A percentile compares a stretch with the other conserved stretches of the same genome.
Conservation (phyloP, 2,797 vertebrate species). For the Morelia viridis region DNA sequence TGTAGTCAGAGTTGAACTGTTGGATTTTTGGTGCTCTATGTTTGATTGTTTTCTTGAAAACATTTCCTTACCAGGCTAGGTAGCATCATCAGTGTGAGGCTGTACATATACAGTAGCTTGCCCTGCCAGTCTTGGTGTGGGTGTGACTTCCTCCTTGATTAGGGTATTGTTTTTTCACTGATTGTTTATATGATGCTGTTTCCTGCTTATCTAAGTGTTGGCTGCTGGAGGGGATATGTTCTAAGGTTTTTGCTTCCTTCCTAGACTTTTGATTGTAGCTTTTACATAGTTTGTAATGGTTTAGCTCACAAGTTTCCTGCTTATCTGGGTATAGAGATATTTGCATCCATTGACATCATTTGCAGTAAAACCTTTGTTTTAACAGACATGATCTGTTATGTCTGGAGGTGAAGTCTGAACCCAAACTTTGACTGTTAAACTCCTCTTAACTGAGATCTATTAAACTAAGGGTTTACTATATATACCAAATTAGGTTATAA, state of each 20-base stretch:
- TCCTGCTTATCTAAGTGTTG: not conserved
- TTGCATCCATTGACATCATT: not conserved
- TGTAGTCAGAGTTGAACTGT: not conserved
- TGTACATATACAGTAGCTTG: not conserved
- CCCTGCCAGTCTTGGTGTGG: not conserved
- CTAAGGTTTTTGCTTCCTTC: not conserved
- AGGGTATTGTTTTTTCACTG: not conserved
- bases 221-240: not conserved
- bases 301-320: not conserved
- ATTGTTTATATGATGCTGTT: not conserved
- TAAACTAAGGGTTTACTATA: not conserved
- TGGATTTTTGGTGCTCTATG: not conserved
- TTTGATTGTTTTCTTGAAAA: not conserved
- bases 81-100: not conserved
- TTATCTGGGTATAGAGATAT: not conserved
- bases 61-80: not conserved
- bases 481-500: not conserved
- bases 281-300: not conserved
- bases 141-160: not conserved
- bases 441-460: not conserved
- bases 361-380: not conserved
- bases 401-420: not conserved
- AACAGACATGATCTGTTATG: not conserved
- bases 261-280: not conserved
- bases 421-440: not conserved